Evolutionary conservation across 2,113 vertebrate species (phyloP).

Genomic region (Eclectus roratus): DNA sequence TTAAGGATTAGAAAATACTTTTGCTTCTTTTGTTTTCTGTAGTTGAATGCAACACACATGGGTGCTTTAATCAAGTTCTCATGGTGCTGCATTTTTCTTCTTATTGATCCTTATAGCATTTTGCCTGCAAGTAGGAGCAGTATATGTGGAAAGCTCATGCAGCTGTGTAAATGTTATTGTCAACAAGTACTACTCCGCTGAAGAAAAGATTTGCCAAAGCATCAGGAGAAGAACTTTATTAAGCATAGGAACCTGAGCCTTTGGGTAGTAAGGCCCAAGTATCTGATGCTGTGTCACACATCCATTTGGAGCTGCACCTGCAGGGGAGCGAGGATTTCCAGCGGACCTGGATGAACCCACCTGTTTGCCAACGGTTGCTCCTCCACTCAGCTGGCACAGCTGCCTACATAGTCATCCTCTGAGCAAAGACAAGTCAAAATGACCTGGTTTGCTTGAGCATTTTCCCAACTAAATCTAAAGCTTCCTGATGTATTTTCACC

Average conservation of each 20-base stretch:
- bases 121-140: background rate
- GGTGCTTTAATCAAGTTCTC: background rate
- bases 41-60: accelerated
- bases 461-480: background rate
- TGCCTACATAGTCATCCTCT: background rate
- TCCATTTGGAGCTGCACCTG: background rate
- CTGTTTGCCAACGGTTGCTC: background rate
- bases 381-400: background rate
- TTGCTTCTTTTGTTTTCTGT: background rate
- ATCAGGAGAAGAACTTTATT: background rate
- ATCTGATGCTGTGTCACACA: background rate
- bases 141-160: background rate
- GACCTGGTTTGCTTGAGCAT: background rate
- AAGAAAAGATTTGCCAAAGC: background rate
- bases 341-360: background rate
- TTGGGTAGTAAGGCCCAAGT: background rate
- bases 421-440: background rate
- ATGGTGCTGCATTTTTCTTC: background rate
- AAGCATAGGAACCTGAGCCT: background rate
- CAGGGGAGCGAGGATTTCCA: background rate
- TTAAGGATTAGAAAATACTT: background rate
- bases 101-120: background rate
- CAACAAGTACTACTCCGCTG: background rate
- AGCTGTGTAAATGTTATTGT: conserved; percentile 25
- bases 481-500: background rate